phyloP scores from a whole-genome alignment of 2,888 invertebrate genomes.

The Amphipoea lucens region DNA sequence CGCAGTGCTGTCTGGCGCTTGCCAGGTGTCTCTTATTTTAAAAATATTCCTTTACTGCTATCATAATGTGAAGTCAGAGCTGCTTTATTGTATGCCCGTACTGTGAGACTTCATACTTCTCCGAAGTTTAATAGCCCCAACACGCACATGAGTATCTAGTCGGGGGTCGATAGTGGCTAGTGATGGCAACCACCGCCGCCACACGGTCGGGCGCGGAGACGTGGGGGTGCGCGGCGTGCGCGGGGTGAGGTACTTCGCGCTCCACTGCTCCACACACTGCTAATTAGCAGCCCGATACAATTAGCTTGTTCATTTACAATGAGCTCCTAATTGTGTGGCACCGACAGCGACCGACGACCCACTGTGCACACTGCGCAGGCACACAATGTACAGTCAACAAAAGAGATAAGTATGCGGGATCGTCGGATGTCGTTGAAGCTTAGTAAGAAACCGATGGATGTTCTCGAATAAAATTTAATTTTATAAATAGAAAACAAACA shows the following conservation, averaged over 20 bases:
- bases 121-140: constrained; percentile 2
- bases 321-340: constrained; percentile 28
- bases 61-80: neutral
- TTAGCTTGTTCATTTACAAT: constrained; percentile 60
- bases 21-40: neutral
- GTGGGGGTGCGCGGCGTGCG: no score
- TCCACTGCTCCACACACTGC: constrained; percentile 44
- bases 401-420: no score
- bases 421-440: no score
- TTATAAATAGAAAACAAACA: no score
- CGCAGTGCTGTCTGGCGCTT: neutral
- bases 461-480: no score
- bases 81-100: neutral
- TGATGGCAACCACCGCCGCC: neutral
- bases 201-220: neutral
- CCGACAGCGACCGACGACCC: constrained; percentile 7
- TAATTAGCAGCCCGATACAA: constrained; percentile 65
- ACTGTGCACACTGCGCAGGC: constrained; percentile 6
- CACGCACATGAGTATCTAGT: neutral
- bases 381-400: constrained; percentile 20
- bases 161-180: constrained; percentile 7
- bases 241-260: constrained; percentile 28
- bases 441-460: no score
- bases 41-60: neutral
- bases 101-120: neutral